These are phyloP conservation scores for Eulacestoma nigropectus DNA, from an alignment of 2,113 vertebrate genomes.

Conservation along the genomic window DNA sequence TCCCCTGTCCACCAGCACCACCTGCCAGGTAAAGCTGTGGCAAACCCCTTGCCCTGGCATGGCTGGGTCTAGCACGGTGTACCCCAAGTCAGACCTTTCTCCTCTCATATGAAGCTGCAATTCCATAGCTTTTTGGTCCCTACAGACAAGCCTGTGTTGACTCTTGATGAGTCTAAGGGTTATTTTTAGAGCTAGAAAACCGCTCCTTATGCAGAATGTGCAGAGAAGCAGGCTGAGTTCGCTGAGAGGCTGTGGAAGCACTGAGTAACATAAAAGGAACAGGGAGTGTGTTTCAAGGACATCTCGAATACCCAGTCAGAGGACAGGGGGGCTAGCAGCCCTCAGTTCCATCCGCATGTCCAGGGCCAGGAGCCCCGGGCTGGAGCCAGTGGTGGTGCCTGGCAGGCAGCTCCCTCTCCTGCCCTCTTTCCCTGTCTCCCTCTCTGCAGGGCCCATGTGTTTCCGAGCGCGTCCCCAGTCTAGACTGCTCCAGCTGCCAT, in stretches of 20 bases:
- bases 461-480: not conserved
- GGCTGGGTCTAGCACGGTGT: fast-evolving
- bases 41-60: not conserved
- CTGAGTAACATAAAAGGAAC: not conserved
- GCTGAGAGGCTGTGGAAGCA: not conserved
- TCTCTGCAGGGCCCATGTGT: not conserved
- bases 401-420: not conserved
- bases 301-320: fast-evolving
- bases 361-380: not conserved
- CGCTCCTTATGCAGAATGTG: not conserved
- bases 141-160: not conserved
- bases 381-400: not conserved
- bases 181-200: not conserved
- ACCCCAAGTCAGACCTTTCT: not conserved
- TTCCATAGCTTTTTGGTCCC: not conserved
- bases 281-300: fast-evolving
- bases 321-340: not conserved
- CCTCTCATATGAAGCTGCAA: not conserved
- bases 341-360: fast-evolving
- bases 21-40: not conserved
- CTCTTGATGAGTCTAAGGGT: not conserved
- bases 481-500: constrained; percentile 48
- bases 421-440: not conserved
- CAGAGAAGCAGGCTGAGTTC: not conserved
- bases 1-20: not conserved